Percentiles rank a stretch among this genome's conserved stretches.
These are phyloP conservation scores for Elephantulus edwardii DNA, from an alignment of 2,113 vertebrate species.

Conservation along the genomic window DNA sequence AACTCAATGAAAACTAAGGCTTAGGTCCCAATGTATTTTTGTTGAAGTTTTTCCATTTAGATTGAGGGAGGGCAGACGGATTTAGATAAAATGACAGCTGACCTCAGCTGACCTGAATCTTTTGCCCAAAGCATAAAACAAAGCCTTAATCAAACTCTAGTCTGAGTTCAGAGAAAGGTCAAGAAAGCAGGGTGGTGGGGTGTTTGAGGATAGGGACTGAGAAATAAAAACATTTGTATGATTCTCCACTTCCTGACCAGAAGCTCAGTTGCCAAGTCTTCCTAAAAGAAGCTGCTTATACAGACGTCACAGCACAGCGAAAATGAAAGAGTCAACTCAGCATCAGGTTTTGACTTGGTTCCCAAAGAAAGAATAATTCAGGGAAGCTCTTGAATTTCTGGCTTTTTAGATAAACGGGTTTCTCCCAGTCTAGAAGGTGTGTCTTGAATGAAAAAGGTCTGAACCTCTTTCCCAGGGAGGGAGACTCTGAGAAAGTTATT, in stretches of 20 bases:
- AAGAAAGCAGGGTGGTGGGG: not conserved
- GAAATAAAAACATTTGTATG: slow-evolving; percentile 44
- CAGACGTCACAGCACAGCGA: not conserved
- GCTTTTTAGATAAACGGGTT: not conserved
- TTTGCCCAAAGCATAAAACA: slow-evolving; percentile 63
- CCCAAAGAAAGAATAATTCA: not conserved
- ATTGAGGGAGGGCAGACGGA: slow-evolving; percentile 5
- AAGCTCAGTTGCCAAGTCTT: not conserved
- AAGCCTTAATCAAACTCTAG: slow-evolving; percentile 60
- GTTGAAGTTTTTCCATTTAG: slow-evolving; percentile 63
- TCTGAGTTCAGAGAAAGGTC: slow-evolving; percentile 67
- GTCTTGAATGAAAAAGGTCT: not conserved
- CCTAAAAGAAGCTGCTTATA: slow-evolving; percentile 22
- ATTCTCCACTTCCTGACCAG: slow-evolving; percentile 50
- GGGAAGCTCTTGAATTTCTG: not conserved
- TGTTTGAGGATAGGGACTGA: not conserved
- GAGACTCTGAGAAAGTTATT: not conserved
- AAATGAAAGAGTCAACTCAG: not conserved
- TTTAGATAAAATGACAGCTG: slow-evolving; percentile 66
- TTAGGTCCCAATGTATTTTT: slow-evolving; percentile 45
- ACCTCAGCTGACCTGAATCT: slow-evolving; percentile 68
- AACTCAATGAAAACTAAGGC: slow-evolving; percentile 51
- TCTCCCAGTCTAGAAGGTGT: not conserved
- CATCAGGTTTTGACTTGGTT: not conserved
- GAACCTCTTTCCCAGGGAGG: not conserved